Evolutionary conservation across 2,113 vertebrate species (phyloP).

Genomic region (Pollachius pollachius): DNA sequence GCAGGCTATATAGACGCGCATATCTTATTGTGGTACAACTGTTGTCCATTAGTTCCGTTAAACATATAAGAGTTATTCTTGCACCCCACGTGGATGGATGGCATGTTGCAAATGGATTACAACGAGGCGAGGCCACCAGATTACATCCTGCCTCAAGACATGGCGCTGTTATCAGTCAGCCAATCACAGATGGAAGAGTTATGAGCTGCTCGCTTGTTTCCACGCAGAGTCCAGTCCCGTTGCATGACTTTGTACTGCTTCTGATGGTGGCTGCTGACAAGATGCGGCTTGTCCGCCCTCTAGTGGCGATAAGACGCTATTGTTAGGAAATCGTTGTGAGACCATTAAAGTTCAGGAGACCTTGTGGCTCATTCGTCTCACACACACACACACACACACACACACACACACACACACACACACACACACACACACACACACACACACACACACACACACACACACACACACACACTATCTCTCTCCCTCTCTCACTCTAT

Average conservation of each 20-base stretch:
- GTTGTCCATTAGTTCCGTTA: too few relatives aligned
- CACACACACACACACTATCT: too few relatives aligned
- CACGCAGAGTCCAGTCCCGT: background rate
- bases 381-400: background rate
- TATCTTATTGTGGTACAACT: too few relatives aligned
- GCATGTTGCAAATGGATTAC: too few relatives aligned
- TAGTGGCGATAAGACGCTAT: slow-evolving; percentile 17
- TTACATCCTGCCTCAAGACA: slow-evolving; percentile 13
- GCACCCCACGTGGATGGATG: too few relatives aligned
- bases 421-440: too few relatives aligned
- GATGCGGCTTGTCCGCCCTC: slow-evolving; percentile 29
- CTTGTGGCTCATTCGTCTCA: too few relatives aligned
- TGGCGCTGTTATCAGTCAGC: background rate
- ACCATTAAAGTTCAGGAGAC: background rate
- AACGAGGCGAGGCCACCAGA: too few relatives aligned
- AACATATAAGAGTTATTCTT: too few relatives aligned
- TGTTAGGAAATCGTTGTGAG: slow-evolving; percentile 14
- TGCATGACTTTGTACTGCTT: background rate
- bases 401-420: too few relatives aligned
- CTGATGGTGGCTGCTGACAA: background rate
- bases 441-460: background rate
- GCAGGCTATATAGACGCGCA: too few relatives aligned
- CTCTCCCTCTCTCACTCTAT: too few relatives aligned
- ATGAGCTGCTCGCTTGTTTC: background rate
- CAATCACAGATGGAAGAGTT: slow-evolving; percentile 8